These are phyloP conservation scores for Acleris emargana DNA, from an alignment of 2,888 invertebrate genomes.

Conservation along the genomic window DNA sequence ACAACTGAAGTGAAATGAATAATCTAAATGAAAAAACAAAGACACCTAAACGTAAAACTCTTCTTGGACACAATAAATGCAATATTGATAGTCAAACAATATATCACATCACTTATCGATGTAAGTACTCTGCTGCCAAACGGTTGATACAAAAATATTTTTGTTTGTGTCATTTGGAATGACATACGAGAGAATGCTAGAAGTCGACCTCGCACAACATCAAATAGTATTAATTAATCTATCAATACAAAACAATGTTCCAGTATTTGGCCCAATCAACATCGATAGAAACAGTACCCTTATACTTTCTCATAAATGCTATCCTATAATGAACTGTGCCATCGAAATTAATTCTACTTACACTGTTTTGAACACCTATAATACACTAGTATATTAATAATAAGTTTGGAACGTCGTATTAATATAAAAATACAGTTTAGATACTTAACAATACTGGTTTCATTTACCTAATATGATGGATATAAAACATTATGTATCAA, in stretches of 20 bases:
- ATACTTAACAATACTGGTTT: too few relatives aligned
- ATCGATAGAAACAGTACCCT: conserved; percentile 15
- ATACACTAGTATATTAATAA: neutral
- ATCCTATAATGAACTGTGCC: conserved; percentile 5
- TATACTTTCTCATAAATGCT: conserved; percentile 1
- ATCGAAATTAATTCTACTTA: neutral
- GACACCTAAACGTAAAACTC: conserved; percentile 6
- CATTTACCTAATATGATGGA: neutral
- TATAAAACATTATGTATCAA: neutral
- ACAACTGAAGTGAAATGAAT: conserved; percentile 18
- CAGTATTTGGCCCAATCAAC: conserved; percentile 23
- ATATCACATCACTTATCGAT: conserved; percentile 8
- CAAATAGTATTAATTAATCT: conserved; percentile 3
- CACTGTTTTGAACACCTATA: conserved; percentile 4
- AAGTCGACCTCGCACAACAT: conserved; percentile 19
- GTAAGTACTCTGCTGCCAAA: conserved; percentile 18
- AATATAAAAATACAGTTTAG: too few relatives aligned
- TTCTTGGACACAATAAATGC: conserved; percentile 19
- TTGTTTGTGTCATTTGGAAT: neutral
- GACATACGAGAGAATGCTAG: conserved; percentile 22
- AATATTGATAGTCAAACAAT: neutral
- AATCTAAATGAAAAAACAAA: conserved; percentile 15
- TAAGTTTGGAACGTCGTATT: too few relatives aligned
- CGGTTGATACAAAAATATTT: conserved; percentile 25
- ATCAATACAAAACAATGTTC: conserved; percentile 12